Conservation (phyloP, 35 echinoderm and acorn worm genomes). For the Holothuria glaberrima region DNA sequence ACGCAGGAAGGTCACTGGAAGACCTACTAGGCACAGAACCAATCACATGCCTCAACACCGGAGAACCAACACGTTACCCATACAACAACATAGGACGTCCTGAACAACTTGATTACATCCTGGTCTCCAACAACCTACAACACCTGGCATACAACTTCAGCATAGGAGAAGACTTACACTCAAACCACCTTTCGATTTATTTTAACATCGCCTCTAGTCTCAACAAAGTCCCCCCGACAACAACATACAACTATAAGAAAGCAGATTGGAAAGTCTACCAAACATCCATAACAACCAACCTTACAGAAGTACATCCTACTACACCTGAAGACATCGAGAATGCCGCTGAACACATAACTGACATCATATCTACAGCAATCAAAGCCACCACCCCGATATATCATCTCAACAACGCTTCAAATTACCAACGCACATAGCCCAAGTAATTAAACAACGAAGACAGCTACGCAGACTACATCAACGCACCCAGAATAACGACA, state of each 20-base stretch:
- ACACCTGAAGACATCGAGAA: not conserved
- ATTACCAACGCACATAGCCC: not conserved
- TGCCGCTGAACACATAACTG: slow-evolving; percentile 7
- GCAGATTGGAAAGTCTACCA: slow-evolving; percentile 10
- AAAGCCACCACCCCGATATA: not conserved
- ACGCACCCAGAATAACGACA: not conserved
- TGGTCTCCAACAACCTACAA: slow-evolving; percentile 8
- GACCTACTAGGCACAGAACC: not conserved
- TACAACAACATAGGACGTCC: not conserved
- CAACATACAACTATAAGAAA: not conserved
- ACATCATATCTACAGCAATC: not conserved
- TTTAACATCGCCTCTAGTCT: not conserved
- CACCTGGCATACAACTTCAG: not conserved
- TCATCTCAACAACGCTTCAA: not conserved
- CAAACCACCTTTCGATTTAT: not conserved
- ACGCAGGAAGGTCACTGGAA: not conserved
- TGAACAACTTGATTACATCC: slow-evolving; percentile 38
- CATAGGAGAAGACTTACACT: not conserved
- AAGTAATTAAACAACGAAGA: not conserved
- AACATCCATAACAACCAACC: not conserved
- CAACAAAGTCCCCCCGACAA: not conserved
- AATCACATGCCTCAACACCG: slow-evolving; percentile 13
- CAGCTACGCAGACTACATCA: not conserved
- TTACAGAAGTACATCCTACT: too few relatives aligned
- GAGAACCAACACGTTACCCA: slow-evolving; percentile 14